Conservation (phyloP, 2,888 invertebrate genomes). For the Bursaphelenchus okinawaensis region DNA sequence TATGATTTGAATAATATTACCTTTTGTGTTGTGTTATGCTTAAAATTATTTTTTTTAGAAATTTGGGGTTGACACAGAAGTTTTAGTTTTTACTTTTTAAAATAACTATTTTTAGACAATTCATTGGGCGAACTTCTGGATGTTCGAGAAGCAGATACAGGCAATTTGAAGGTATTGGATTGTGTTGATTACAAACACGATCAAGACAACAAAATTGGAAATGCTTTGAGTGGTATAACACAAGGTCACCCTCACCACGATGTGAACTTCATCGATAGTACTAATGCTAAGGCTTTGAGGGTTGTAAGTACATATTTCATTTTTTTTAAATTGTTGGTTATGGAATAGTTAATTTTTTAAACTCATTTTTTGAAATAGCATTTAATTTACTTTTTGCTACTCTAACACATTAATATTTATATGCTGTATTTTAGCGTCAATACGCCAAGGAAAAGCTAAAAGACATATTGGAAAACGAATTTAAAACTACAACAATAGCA, state of each 20-base stretch:
- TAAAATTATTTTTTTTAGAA: too few species aligned
- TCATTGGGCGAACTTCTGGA: conserved; percentile 16
- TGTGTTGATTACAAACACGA: background rate
- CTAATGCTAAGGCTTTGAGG: background rate
- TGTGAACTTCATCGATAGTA: background rate
- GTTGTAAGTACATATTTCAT: too few species aligned
- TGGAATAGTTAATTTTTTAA: background rate
- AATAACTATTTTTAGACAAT: background rate
- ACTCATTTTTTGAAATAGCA: too few species aligned
- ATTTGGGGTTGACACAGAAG: too few species aligned
- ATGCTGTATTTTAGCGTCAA: background rate
- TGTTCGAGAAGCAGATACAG: conserved; percentile 10
- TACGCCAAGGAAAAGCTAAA: background rate
- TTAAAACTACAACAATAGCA: background rate
- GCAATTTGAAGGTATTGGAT: background rate
- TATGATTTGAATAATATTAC: too few species aligned
- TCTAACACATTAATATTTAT: too few species aligned
- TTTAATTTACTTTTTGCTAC: too few species aligned
- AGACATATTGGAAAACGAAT: background rate
- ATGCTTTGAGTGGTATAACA: background rate
- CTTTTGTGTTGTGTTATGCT: background rate
- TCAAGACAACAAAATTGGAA: background rate
- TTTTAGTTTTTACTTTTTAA: too few species aligned
- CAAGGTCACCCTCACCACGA: background rate
- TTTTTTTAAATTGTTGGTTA: too few species aligned